Evolutionary conservation across 2,888 invertebrate species (phyloP).

Genomic region (Aleiodes testaceus): DNA sequence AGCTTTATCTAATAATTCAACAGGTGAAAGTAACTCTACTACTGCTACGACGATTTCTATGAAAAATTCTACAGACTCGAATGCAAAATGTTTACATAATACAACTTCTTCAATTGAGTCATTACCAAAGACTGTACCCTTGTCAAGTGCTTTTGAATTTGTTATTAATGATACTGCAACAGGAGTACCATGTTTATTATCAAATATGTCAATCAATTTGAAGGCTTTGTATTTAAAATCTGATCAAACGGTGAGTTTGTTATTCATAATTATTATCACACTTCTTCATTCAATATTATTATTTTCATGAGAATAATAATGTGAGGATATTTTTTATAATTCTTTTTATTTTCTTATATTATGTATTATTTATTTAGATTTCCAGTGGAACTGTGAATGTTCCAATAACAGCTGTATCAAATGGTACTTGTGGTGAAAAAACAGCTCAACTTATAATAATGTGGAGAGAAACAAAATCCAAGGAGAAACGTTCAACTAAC

Average conservation of each 20-base stretch:
- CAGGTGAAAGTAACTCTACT: not conserved
- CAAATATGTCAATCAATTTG: conserved; percentile 50
- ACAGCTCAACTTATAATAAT: conserved; percentile 43
- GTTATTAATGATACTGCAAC: conserved; percentile 45
- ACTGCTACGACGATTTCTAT: not conserved
- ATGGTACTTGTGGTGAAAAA: conserved; percentile 45
- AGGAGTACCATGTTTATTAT: conserved; percentile 49
- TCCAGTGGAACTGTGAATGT: conserved; percentile 40
- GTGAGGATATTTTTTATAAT: not conserved
- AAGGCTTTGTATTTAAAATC: conserved; percentile 46
- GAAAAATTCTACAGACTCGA: not conserved
- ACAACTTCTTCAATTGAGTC: not conserved
- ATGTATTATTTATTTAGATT: conserved; percentile 39
- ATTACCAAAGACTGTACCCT: not conserved
- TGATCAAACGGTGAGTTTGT: conserved; percentile 46
- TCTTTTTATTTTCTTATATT: not conserved
- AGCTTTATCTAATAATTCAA: not conserved
- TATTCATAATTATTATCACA: not conserved
- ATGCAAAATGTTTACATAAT: not conserved
- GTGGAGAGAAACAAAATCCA: conserved; percentile 43
- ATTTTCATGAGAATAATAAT: not conserved
- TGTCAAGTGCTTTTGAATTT: conserved; percentile 41
- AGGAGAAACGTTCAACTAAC: conserved; percentile 4
- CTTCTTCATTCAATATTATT: not conserved
- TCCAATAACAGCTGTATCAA: conserved; percentile 43